phyloP scores from a whole-genome alignment of 2,888 invertebrate genomes.

The Meloe dianella region DNA sequence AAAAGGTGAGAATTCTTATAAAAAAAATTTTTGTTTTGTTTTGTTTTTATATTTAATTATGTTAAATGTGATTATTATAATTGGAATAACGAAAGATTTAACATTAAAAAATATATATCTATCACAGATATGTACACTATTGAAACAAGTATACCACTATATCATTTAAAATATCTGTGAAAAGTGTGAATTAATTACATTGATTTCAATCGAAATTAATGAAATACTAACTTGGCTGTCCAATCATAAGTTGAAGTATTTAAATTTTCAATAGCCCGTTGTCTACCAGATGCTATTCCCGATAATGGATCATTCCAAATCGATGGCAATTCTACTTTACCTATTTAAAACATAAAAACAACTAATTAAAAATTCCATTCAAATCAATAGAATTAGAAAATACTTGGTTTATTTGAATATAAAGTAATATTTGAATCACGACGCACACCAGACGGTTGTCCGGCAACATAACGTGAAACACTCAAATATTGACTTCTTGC shows the following conservation, averaged over 20 bases:
- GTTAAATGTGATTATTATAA: neutral
- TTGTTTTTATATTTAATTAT: neutral
- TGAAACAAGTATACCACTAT: constrained; percentile 13
- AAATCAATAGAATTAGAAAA: neutral
- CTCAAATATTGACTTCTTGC: constrained; percentile 80
- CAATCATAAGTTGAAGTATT: constrained; percentile 49
- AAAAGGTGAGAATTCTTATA: too few relatives aligned
- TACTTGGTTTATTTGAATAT: neutral
- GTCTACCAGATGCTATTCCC: constrained; percentile 47
- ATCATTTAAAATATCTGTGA: constrained; percentile 43
- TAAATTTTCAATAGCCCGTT: constrained; percentile 43
- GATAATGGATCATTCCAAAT: constrained; percentile 50
- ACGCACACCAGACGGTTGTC: constrained; percentile 57
- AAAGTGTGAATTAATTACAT: constrained; percentile 29
- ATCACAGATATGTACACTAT: constrained; percentile 36
- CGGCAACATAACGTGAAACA: constrained; percentile 81
- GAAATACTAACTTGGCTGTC: constrained; percentile 48
- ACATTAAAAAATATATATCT: constrained; percentile 25
- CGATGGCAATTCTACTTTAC: constrained; percentile 45
- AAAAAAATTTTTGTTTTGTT: too few relatives aligned
- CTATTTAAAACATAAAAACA: constrained; percentile 28
- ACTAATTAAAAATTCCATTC: constrained; percentile 9
- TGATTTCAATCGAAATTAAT: neutral
- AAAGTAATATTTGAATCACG: constrained; percentile 48
- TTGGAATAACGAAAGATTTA: neutral